Evolutionary conservation across 2,113 vertebrate species (phyloP), one percentile per base, ranked within the genome.

Genomic region (Perca flavescens): DNA sequence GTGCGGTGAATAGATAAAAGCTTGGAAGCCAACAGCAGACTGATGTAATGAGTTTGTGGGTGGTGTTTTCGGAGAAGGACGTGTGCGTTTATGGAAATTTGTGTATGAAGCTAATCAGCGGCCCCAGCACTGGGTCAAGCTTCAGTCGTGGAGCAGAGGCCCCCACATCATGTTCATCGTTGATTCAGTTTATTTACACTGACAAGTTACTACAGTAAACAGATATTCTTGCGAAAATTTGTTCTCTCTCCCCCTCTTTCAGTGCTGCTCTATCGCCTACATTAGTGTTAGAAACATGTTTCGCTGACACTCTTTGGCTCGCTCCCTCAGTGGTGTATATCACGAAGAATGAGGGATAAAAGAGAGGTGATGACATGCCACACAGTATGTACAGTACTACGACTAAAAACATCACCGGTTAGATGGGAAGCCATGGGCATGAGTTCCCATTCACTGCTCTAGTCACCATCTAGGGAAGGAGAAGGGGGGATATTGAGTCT

Each of bases 1-100:
- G 69, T 8, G 58, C 43, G 4, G 68, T 21, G 79, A 66, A 76
- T 60, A 85, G 77, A 84, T 82, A 80, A 86, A 87, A 75, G 63
- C 82, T 49, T 6, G 34, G 57, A 77, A 25, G 31, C n/a, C 68
- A 77, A 86, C 53, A 53, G 8, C 49, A 63, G n/a, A 13, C 40
- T 50, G 61, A 76, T 49, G 71, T 84, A 75, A 82, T 69, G 78
- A 80, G 81, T 69, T 68, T 62, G 66, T 25, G 69, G 36, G 61
- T 53, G 78, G 79, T 60, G 67, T 85, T 72, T 79, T 13, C 12
- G 31, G 16, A 54, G 53, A 46, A 65, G 12, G 16, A 4, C 34
- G 65, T 64, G 66, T 71, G 56, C 66, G 50, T 25, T 52, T 74
- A 60, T 40, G 7, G 34, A 76, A 52, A 47, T 47, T 52, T 58